Conservation (phyloP, 2,113 vertebrate species). For the Sturnus vulgaris region DNA sequence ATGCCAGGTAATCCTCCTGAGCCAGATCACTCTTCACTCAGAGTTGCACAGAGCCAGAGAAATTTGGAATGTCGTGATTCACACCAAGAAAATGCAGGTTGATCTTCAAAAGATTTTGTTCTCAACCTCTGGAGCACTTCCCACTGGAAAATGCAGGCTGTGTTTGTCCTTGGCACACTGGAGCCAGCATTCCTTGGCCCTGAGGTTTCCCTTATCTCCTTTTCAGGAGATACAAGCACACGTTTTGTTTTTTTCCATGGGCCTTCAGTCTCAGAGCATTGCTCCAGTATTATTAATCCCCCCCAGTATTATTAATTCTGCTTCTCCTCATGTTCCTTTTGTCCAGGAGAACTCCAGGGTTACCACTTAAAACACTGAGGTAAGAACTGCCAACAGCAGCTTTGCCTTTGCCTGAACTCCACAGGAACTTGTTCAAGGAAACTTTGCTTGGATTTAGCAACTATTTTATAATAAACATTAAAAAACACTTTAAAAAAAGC, state of each 20-base stretch:
- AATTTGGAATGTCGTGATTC: background rate
- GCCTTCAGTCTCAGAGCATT: background rate
- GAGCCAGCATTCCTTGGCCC: background rate
- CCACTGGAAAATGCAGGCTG: slow-evolving; percentile 1
- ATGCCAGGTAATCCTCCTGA: background rate
- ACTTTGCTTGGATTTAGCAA: background rate
- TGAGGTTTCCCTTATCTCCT: background rate
- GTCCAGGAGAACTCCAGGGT: background rate
- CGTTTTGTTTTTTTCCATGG: background rate
- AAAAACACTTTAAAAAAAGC: background rate
- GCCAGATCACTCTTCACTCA: background rate
- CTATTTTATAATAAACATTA: background rate
- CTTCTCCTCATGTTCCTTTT: background rate
- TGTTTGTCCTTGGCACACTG: background rate
- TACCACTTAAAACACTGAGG: background rate
- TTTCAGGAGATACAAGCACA: background rate
- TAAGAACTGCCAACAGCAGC: background rate
- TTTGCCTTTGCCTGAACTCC: background rate
- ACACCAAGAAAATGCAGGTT: background rate
- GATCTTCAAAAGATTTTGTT: background rate
- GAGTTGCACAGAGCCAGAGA: background rate
- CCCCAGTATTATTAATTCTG: background rate
- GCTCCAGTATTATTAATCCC: background rate
- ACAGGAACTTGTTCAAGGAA: background rate
- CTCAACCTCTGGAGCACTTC: slow-evolving; percentile 6